Evolutionary conservation across 2,888 invertebrate species (phyloP).

Genomic region (Lathronympha strigana): DNA sequence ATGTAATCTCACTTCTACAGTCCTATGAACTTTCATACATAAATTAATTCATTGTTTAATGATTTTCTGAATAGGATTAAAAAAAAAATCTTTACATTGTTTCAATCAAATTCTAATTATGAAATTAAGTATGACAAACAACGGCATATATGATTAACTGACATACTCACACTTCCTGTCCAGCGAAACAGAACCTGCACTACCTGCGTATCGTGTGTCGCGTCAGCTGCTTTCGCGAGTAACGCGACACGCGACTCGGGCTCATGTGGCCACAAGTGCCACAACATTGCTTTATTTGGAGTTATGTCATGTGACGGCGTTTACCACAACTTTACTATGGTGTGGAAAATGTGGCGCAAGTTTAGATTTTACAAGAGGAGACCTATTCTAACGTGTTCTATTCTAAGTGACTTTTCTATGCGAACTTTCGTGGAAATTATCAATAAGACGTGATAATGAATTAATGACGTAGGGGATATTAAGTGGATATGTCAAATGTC

Average conservation of each 20-base stretch:
- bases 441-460: too few relatives aligned
- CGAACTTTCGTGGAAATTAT: too few relatives aligned
- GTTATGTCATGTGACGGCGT: slow-evolving; percentile 20
- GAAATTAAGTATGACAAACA: not conserved
- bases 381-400: not conserved
- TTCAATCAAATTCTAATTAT: too few relatives aligned
- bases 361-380: not conserved
- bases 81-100: too few relatives aligned
- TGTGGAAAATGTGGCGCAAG: slow-evolving; percentile 1
- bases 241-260: slow-evolving; percentile 21
- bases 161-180: not conserved
- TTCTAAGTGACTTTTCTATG: too few relatives aligned
- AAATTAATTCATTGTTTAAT: too few relatives aligned
- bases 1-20: too few relatives aligned
- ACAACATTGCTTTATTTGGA: slow-evolving; percentile 31
- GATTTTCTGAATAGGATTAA: too few relatives aligned
- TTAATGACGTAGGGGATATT: too few relatives aligned
- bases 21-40: too few relatives aligned
- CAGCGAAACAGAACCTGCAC: not conserved
- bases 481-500: too few relatives aligned
- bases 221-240: slow-evolving; percentile 30
- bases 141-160: not conserved
- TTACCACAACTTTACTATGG: slow-evolving; percentile 10
- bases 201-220: slow-evolving; percentile 26
- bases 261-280: slow-evolving; percentile 16